Percentiles rank a stretch among this genome's conserved stretches.
phyloP scores from a whole-genome alignment of 2,888 invertebrate genomes.

The Catocala sponsa region DNA sequence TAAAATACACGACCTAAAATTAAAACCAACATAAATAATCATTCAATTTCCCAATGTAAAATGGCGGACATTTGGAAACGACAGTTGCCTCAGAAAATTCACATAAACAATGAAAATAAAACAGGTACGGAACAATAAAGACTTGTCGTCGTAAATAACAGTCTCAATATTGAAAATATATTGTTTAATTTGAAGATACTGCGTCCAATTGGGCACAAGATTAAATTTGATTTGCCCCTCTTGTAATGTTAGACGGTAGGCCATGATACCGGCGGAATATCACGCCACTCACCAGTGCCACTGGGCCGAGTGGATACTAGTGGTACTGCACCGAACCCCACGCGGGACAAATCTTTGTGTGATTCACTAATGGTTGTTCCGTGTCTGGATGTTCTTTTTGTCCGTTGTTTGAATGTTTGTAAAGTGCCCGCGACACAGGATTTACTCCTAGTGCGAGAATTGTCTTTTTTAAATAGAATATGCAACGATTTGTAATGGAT shows the following conservation, averaged over 20 bases:
- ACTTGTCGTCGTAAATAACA: slow-evolving; percentile 36
- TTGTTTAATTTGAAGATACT: slow-evolving; percentile 43
- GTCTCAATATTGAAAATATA: slow-evolving; percentile 45
- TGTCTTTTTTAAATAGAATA: too few relatives aligned
- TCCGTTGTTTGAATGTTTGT: too few relatives aligned
- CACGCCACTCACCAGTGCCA: too few relatives aligned
- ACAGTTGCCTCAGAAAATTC: slow-evolving; percentile 2
- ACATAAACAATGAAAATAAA: slow-evolving; percentile 13
- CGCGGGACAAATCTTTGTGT: too few relatives aligned
- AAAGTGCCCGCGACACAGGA: too few relatives aligned
- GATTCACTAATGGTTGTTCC: too few relatives aligned
- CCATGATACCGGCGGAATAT: slow-evolving; percentile 14
- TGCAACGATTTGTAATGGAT: background rate
- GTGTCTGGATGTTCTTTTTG: too few relatives aligned
- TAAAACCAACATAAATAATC: too few relatives aligned
- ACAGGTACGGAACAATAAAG: slow-evolving; percentile 18
- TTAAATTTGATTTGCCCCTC: slow-evolving; percentile 49
- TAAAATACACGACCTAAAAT: background rate
- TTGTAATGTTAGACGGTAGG: slow-evolving; percentile 38
- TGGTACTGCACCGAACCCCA: too few relatives aligned
- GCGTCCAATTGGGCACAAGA: slow-evolving; percentile 44
- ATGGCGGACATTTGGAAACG: background rate
- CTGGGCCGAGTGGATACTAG: too few relatives aligned
- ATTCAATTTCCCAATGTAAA: background rate
- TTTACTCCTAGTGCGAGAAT: too few relatives aligned